Conservation (phyloP, 2,888 invertebrate genomes). For the Platycheirus rosarum region DNA sequence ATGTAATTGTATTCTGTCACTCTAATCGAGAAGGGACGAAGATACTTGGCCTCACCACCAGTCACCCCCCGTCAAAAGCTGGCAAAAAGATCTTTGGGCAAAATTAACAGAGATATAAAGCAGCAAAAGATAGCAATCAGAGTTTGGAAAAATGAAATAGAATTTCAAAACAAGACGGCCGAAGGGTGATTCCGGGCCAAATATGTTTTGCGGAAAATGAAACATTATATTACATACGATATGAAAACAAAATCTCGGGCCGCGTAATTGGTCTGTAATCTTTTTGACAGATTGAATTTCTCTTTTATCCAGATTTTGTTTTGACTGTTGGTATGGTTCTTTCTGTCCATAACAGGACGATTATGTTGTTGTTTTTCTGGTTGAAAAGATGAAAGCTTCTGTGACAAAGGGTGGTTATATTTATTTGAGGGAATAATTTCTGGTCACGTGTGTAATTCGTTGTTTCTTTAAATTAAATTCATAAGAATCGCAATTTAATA, state of each 20-base stretch:
- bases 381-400: constrained; percentile 30
- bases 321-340: constrained; percentile 78
- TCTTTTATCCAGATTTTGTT: constrained; percentile 83
- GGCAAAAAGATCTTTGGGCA: not conserved
- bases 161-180: constrained; percentile 18
- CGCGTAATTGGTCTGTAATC: constrained; percentile 83
- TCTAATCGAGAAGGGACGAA: constrained; percentile 8
- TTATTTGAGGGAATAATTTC: not conserved
- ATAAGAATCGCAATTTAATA: too few species aligned
- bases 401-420: constrained; percentile 11
- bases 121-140: constrained; percentile 49
- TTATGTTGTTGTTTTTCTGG: constrained; percentile 60
- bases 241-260: constrained; percentile 70
- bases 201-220: constrained; percentile 55
- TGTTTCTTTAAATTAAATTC: constrained; percentile 50
- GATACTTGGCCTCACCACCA: constrained; percentile 18
- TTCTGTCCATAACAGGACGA: constrained; percentile 57
- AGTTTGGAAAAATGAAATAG: constrained; percentile 58
- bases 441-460: constrained; percentile 55
- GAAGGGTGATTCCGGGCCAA: constrained; percentile 12
- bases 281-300: constrained; percentile 83
- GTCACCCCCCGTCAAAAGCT: not conserved
- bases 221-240: constrained; percentile 46
- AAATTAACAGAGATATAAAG: constrained; percentile 51
- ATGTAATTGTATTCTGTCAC: constrained; percentile 46